Evolutionary conservation across 2,888 invertebrate genomes (phyloP).

Genomic region (Tipula confusa): DNA sequence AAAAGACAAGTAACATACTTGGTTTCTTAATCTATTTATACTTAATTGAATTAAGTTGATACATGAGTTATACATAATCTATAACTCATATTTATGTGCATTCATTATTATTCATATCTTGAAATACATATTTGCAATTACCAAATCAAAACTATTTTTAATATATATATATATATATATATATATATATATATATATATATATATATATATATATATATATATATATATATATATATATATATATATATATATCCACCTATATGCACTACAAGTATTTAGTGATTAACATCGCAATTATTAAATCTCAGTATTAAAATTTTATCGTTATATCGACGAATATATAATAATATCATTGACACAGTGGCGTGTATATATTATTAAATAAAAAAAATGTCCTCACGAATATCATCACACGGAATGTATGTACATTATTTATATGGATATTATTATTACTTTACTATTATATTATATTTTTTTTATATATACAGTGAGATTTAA

Average conservation of each 20-base stretch:
- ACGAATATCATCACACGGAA: not conserved
- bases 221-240: no score
- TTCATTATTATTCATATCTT: not conserved
- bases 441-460: not conserved
- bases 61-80: no score
- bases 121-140: not conserved
- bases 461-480: not conserved
- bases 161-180: no score
- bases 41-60: no score
- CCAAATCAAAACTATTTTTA: not conserved
- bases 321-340: constrained; percentile 1
- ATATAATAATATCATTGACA: constrained; percentile 21
- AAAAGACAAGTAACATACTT: no score
- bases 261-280: not conserved
- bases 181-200: no score
- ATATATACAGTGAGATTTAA: not conserved
- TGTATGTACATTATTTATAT: not conserved
- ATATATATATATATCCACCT: no score
- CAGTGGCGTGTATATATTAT: not conserved
- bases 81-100: not conserved
- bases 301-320: constrained; percentile 12
- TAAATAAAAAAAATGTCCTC: constrained; percentile 20
- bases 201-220: no score
- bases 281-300: not conserved
- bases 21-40: no score